Conservation (phyloP, 2,113 vertebrate species). For the Corythaeola cristata region DNA sequence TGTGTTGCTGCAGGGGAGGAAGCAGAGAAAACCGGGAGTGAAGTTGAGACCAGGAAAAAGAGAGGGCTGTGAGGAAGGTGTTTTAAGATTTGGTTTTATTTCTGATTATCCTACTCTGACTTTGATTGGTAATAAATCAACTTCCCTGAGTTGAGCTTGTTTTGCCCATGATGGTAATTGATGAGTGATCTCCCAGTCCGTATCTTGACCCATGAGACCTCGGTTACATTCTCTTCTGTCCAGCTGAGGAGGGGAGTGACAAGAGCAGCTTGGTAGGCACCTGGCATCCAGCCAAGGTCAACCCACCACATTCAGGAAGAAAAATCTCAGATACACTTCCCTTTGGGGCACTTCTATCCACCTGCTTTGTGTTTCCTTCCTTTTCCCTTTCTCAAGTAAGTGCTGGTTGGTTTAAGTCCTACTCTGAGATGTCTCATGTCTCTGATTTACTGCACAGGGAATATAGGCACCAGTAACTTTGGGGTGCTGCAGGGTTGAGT, state of each 20-base stretch:
- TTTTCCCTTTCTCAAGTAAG: background rate
- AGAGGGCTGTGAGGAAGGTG: background rate
- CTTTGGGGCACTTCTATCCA: background rate
- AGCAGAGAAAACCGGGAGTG: background rate
- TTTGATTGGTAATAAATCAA: background rate
- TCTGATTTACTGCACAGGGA: background rate
- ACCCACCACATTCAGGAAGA: background rate
- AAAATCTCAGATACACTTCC: background rate
- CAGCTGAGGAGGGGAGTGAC: background rate
- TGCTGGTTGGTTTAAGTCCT: background rate
- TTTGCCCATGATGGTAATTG: fast-evolving
- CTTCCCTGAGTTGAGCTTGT: fast-evolving
- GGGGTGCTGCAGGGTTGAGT: background rate
- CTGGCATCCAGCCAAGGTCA: fast-evolving
- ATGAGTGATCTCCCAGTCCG: background rate
- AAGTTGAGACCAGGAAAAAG: background rate
- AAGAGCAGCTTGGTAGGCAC: background rate
- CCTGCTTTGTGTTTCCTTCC: background rate
- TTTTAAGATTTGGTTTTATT: background rate
- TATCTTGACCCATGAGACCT: background rate
- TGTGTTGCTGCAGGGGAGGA: fast-evolving
- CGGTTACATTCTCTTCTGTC: fast-evolving
- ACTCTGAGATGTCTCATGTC: background rate
- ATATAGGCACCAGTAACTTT: background rate
- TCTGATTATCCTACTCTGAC: background rate